These are phyloP conservation scores for Epinephelus lanceolatus DNA, from an alignment of 2,113 vertebrate genomes.

Conservation along the genomic window DNA sequence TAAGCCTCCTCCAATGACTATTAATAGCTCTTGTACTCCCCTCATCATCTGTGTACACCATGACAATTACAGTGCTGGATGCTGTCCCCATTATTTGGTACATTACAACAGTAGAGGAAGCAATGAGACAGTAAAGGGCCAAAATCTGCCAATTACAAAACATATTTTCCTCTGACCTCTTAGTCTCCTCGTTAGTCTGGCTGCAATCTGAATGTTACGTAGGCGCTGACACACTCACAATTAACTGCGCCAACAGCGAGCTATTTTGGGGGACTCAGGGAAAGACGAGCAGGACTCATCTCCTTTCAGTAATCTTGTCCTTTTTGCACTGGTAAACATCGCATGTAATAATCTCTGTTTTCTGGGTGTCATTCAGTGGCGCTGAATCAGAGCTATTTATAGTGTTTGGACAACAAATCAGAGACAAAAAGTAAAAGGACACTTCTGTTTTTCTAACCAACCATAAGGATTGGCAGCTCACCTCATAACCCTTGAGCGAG, in stretches of 20 bases:
- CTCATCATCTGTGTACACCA: not conserved
- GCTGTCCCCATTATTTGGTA: too few species aligned
- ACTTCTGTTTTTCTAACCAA: not conserved
- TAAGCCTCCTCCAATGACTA: not conserved
- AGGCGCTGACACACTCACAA: constrained; percentile 46
- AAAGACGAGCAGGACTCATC: constrained; percentile 22
- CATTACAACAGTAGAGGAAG: not conserved
- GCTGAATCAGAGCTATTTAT: not conserved
- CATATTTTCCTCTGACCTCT: constrained; percentile 65
- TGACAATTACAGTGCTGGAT: not conserved
- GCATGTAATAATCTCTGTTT: not conserved
- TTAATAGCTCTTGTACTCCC: not conserved
- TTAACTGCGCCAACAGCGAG: constrained; percentile 40
- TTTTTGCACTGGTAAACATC: not conserved
- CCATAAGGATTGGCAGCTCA: constrained; percentile 66
- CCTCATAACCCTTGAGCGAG: constrained; percentile 96
- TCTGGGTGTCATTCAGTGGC: not conserved
- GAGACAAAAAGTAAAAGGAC: not conserved
- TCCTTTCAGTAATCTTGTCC: not conserved
- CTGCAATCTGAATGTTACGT: constrained; percentile 56
- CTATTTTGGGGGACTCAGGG: constrained; percentile 35
- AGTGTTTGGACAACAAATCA: not conserved
- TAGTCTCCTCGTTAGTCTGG: constrained; percentile 45
- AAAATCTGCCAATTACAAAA: constrained; percentile 45
- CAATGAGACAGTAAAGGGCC: constrained; percentile 1